Base-by-base conservation (phyloP, 2,797 vertebrate genomes). In the Acanthornis magna region DNA sequence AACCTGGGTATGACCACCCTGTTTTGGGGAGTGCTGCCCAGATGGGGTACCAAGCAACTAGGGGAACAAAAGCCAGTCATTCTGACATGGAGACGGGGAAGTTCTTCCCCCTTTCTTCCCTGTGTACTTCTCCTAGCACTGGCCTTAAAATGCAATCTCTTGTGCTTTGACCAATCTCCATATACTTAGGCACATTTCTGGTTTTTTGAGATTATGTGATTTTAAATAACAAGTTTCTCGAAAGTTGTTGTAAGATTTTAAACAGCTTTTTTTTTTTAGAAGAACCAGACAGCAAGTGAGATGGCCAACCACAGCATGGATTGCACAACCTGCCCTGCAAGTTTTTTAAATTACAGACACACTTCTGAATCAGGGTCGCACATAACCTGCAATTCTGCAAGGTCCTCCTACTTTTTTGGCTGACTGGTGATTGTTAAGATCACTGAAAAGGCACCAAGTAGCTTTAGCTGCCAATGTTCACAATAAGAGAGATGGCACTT, bases 261-360 rank as follows among this genome's bases (percentile, higher is more conserved):
- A 86, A 70, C 7, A 66, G 40, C 1, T 10, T 57, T 77, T 72
- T 77, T 72, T 76, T 85, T 30, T 62, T 8, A 71, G 75, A 84
- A 91, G 62, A 79, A 74, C 16, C 34, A 66, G 36, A 20, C 68
- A 80, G 53, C 23, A 55, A 54, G 45, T 19, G 76, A 72, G 42
- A 80, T 65, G 47, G 79, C 50, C 73, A 91, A 65, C 25, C 55
- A 78, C 38, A 38, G 36, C 61, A 87, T 5, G 29, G 47, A 86
- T 75, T 70, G 62, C 87, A 75, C 79, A 95, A 93, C 91, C 70
- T 65, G 83, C 68, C 88, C 83, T 79, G 47, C 79, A 87, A 82
- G 77, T 79, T 91, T 90, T 70, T 91, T 79, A 87, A 95, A 84
- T 90, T 94, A 91, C 67, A 90, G 66, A 78, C 62, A 93, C 45